A percentile compares a stretch with the other conserved stretches of the same genome.
These are phyloP conservation scores for Talpa occidentalis DNA, from an alignment of 2,113 vertebrate genomes.

Conservation along the genomic window DNA sequence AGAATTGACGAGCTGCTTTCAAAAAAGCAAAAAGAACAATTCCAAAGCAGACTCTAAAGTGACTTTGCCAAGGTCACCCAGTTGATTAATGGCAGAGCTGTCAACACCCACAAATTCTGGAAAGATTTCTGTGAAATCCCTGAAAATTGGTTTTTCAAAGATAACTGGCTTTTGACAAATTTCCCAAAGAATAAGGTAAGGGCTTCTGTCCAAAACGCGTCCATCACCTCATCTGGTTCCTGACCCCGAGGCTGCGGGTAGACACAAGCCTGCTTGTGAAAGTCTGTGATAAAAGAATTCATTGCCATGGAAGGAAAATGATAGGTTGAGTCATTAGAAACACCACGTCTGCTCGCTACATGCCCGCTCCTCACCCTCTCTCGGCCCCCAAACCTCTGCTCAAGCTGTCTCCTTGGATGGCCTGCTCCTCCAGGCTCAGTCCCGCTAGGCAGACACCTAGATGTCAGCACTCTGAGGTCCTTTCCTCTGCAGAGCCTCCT, in stretches of 20 bases:
- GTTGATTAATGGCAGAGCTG: conserved; percentile 37
- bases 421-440: neutral
- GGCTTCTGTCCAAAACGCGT: neutral
- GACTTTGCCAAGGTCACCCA: conserved; percentile 58
- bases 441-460: neutral
- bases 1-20: neutral
- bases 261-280: neutral
- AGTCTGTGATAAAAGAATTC: neutral
- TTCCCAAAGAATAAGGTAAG: conserved; percentile 8
- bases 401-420: neutral
- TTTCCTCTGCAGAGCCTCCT: neutral
- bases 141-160: conserved; percentile 68
- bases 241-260: neutral
- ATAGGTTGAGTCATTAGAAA: neutral
- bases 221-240: neutral
- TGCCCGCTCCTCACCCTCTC: neutral
- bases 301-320: neutral
- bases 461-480: neutral
- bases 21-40: neutral
- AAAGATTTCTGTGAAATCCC: conserved; percentile 58
- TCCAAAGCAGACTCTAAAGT: neutral
- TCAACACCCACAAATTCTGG: conserved; percentile 44
- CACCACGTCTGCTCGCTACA: neutral
- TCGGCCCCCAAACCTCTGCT: too few species aligned
- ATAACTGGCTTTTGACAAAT: conserved; percentile 66